Percentiles rank a stretch among this genome's conserved stretches.
Evolutionary conservation across 2,797 vertebrate genomes (phyloP).

Genomic region (Anas bahamensis): DNA sequence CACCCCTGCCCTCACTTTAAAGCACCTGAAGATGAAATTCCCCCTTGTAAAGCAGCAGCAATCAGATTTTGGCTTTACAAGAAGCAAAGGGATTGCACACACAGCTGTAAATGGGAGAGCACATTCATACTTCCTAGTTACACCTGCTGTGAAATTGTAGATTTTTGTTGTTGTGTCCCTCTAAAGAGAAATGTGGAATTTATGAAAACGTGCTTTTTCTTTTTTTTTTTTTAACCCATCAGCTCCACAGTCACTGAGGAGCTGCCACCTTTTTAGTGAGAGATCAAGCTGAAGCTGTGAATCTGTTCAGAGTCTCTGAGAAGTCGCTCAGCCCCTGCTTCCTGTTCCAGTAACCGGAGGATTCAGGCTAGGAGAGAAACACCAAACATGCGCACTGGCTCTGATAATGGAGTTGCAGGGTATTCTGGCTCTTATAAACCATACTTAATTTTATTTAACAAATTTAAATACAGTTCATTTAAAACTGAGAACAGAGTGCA

Average conservation of each 20-base stretch:
- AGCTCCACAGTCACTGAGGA: slow-evolving; percentile 20
- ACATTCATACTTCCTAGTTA: background rate
- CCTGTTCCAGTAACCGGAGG: background rate
- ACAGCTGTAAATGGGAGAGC: background rate
- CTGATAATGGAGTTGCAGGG: slow-evolving; percentile 4
- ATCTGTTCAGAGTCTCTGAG: background rate
- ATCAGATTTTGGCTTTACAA: background rate
- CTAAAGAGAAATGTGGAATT: background rate
- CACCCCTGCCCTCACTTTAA: background rate
- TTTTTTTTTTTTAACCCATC: background rate
- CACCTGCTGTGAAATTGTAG: background rate
- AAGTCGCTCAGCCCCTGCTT: background rate
- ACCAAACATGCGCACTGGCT: background rate
- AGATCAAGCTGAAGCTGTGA: background rate
- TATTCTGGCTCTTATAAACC: slow-evolving; percentile 78
- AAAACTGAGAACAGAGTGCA: slow-evolving; percentile 73
- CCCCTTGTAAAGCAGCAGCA: background rate
- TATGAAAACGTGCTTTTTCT: background rate
- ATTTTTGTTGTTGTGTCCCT: background rate
- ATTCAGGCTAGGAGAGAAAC: background rate
- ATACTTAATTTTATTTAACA: slow-evolving; percentile 76
- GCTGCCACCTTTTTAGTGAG: background rate
- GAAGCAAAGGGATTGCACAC: background rate
- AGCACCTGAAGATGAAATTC: background rate
- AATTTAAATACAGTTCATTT: slow-evolving; percentile 80